A percentile compares a stretch with the other conserved stretches of the same genome.
Conservation (phyloP, 2,888 invertebrate species). For the Apotomis capreana region DNA sequence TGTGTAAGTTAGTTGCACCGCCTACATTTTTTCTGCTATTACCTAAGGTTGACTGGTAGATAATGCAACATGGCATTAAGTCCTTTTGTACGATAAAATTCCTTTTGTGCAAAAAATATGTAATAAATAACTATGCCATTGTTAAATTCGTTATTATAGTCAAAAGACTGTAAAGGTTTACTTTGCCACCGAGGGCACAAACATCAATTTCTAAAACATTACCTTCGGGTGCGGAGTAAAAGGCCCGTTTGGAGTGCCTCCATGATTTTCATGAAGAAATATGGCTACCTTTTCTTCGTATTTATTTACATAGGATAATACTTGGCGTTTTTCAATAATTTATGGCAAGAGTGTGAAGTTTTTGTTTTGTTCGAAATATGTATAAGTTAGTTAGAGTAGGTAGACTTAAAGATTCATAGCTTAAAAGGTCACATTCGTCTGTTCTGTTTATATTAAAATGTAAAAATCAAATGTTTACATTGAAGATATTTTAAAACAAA, state of each 20-base stretch:
- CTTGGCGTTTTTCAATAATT: conserved; percentile 33
- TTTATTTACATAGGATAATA: conserved; percentile 40
- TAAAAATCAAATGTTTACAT: too few species aligned
- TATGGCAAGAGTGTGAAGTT: conserved; percentile 10
- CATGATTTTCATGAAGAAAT: conserved; percentile 37
- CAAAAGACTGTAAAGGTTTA: background rate
- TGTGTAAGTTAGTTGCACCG: too few species aligned
- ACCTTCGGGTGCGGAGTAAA: conserved; percentile 34
- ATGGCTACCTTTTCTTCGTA: conserved; percentile 23
- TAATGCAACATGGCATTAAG: too few species aligned
- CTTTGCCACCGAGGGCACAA: conserved; percentile 9
- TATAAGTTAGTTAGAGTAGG: background rate
- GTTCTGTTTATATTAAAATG: too few species aligned
- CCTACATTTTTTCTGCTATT: too few species aligned
- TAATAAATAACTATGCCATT: too few species aligned
- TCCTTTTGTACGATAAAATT: too few species aligned
- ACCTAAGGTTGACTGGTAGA: too few species aligned
- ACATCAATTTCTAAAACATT: conserved; percentile 42
- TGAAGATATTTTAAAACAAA: too few species aligned
- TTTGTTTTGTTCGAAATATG: conserved; percentile 1
- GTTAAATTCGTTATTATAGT: background rate
- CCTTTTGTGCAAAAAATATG: too few species aligned
- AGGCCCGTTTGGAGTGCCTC: conserved; percentile 17
- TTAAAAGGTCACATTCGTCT: too few species aligned
- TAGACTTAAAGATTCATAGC: background rate